Percentiles rank a stretch among this genome's conserved stretches.
These are phyloP conservation scores for Tetramorium simillimum DNA, from an alignment of 1,140 invertebrate species.

Conservation along the genomic window DNA sequence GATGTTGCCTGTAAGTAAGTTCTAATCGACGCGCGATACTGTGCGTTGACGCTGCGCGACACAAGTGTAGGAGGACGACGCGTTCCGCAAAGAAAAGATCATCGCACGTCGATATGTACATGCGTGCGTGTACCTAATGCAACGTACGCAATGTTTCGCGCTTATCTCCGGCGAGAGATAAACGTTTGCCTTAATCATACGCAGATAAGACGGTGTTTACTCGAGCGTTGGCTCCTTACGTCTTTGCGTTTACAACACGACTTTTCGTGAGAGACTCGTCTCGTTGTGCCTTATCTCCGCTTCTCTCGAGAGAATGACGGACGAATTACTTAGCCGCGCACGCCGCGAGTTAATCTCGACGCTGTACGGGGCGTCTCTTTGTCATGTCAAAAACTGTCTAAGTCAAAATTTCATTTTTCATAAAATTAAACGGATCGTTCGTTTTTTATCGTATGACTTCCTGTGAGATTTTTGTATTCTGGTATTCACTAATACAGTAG, in stretches of 20 bases:
- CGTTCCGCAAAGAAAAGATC: background rate
- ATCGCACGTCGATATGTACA: background rate
- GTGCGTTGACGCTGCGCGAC: background rate
- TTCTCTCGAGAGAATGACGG: background rate
- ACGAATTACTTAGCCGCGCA: background rate
- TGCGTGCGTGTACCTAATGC: background rate
- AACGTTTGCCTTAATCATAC: slow-evolving; percentile 34
- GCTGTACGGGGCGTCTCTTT: background rate
- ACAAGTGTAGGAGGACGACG: background rate
- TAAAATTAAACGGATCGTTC: no score
- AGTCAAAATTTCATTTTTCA: background rate
- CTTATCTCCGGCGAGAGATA: slow-evolving; percentile 47
- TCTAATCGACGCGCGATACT: slow-evolving; percentile 16
- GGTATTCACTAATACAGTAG: background rate
- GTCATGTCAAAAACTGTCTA: background rate
- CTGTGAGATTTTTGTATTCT: background rate
- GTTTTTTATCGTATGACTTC: background rate
- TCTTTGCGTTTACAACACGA: background rate
- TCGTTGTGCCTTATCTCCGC: background rate
- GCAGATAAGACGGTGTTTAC: slow-evolving; percentile 47
- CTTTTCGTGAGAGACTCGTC: background rate
- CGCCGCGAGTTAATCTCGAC: background rate
- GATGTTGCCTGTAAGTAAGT: slow-evolving; percentile 9
- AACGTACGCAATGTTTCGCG: background rate
- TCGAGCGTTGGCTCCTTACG: background rate